A percentile compares a stretch with the other conserved stretches of the same genome.
These are phyloP conservation scores for Dysmachus trigonus DNA, from an alignment of 2,888 invertebrate genomes.

Conservation along the genomic window DNA sequence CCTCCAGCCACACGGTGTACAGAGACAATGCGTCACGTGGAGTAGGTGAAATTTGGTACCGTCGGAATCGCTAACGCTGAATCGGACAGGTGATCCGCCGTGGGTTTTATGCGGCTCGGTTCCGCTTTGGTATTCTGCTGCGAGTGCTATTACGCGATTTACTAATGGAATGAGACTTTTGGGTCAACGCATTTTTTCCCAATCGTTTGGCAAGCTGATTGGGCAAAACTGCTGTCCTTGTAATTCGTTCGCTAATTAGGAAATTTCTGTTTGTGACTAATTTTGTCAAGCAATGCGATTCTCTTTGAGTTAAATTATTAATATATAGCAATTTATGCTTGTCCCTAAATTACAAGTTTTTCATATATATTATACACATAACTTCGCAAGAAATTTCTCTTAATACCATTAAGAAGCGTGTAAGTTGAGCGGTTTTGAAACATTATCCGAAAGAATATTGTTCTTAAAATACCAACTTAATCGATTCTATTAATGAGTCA, in stretches of 20 bases:
- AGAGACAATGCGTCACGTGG: background rate
- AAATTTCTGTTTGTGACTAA: background rate
- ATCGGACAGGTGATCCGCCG: background rate
- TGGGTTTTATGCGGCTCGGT: background rate
- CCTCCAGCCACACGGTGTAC: background rate
- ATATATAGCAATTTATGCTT: background rate
- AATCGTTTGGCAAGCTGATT: conserved; percentile 27
- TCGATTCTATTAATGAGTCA: too few relatives aligned
- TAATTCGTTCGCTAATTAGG: conserved; percentile 9
- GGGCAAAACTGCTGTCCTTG: background rate
- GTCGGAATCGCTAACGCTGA: background rate
- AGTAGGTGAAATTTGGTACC: background rate
- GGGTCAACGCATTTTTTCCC: conserved; percentile 27
- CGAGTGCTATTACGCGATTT: conserved; percentile 36
- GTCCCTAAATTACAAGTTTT: background rate
- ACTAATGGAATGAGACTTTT: conserved; percentile 28
- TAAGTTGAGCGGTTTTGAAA: background rate
- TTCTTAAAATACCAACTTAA: background rate
- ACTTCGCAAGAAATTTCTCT: background rate
- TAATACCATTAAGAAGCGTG: too few relatives aligned
- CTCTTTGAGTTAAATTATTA: background rate
- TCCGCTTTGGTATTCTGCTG: conserved; percentile 23
- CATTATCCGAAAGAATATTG: background rate
- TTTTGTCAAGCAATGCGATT: background rate
- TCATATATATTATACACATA: background rate